These are phyloP conservation scores for Chlorodrepanis virens DNA, from an alignment of 2,113 vertebrate species.

Conservation along the genomic window DNA sequence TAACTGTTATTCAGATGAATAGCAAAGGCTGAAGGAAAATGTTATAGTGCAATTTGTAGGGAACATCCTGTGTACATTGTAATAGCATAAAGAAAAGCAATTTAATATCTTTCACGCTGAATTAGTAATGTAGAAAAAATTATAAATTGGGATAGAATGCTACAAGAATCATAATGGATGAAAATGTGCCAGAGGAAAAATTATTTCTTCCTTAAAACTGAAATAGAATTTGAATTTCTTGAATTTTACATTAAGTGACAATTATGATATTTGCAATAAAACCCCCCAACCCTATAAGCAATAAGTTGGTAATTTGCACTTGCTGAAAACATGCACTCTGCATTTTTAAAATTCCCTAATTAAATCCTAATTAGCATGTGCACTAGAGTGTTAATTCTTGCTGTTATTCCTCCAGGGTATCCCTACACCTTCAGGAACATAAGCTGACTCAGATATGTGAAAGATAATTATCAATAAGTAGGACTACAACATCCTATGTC, in stretches of 20 bases:
- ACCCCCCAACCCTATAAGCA: slow-evolving; percentile 26
- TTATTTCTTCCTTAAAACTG: slow-evolving; percentile 51
- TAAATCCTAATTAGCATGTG: slow-evolving; percentile 79
- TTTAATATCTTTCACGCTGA: background rate
- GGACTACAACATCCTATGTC: background rate
- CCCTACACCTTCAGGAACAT: slow-evolving; percentile 69
- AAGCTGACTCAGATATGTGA: slow-evolving; percentile 66
- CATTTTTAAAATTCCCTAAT: slow-evolving; percentile 77
- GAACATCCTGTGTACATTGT: background rate
- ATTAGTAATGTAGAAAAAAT: background rate
- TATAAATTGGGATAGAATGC: slow-evolving; percentile 1
- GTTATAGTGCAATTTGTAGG: background rate
- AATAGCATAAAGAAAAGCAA: background rate
- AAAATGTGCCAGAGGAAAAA: slow-evolving; percentile 33
- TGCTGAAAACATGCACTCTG: slow-evolving; percentile 67
- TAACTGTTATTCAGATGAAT: background rate
- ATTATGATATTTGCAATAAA: slow-evolving; percentile 72
- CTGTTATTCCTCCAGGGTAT: slow-evolving; percentile 69
- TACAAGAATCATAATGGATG: background rate
- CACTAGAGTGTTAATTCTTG: slow-evolving; percentile 76
- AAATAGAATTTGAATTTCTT: slow-evolving; percentile 60
- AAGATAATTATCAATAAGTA: slow-evolving; percentile 74
- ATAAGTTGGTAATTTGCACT: slow-evolving; percentile 68
- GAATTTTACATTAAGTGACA: slow-evolving; percentile 63
- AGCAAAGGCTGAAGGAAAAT: background rate